Evolutionary conservation across 2,797 vertebrate genomes (phyloP).

Genomic region (Acipenser oxyrinchus): DNA sequence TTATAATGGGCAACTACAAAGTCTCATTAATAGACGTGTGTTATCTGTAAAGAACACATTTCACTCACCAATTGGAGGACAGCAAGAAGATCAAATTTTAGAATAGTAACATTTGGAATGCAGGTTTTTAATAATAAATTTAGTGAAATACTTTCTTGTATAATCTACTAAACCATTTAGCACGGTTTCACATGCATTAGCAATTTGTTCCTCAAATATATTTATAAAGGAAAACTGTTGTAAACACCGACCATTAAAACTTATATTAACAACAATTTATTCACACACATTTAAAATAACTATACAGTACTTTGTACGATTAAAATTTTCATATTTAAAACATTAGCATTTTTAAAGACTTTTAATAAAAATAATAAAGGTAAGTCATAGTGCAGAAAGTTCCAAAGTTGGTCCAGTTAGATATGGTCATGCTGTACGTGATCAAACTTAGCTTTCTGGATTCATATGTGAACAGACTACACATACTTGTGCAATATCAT

Average conservation of each 20-base stretch:
- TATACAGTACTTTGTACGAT: constrained; percentile 34
- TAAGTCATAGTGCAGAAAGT: constrained; percentile 32
- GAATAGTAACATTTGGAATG: too few relatives aligned
- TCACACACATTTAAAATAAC: constrained; percentile 55
- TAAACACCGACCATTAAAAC: constrained; percentile 9
- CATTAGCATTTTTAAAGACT: constrained; percentile 30
- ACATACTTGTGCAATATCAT: constrained; percentile 94
- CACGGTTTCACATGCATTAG: too few relatives aligned
- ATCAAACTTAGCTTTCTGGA: constrained; percentile 59
- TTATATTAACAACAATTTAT: constrained; percentile 30
- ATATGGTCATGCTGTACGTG: constrained; percentile 13
- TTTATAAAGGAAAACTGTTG: too few relatives aligned
- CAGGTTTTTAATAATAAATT: too few relatives aligned
- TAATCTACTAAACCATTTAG: too few relatives aligned
- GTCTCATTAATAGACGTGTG: too few relatives aligned
- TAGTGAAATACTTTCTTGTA: too few relatives aligned
- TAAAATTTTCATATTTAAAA: constrained; percentile 59
- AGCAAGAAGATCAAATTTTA: too few relatives aligned
- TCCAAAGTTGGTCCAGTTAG: constrained; percentile 55
- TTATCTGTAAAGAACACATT: too few relatives aligned
- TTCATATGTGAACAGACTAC: constrained; percentile 79
- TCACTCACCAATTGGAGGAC: too few relatives aligned
- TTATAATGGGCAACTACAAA: too few relatives aligned
- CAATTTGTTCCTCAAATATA: too few relatives aligned
- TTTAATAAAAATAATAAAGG: constrained; percentile 31